Base-by-base conservation (phyloP, 2,113 vertebrate genomes). In the Pycnonotus jocosus region DNA sequence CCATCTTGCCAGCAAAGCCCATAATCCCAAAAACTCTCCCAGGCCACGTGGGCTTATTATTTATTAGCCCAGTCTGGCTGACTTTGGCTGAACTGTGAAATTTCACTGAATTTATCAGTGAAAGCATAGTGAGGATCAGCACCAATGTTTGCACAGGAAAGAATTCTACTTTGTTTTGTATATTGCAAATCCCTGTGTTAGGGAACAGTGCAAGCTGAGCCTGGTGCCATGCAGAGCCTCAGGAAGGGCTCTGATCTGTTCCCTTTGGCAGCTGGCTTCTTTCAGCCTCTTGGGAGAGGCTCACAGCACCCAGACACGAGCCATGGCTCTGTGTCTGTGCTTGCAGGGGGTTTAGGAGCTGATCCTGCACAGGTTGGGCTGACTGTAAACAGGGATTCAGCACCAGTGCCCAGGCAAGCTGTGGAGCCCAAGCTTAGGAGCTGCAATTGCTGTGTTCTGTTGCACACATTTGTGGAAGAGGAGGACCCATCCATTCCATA, bases 81-180 rank as follows among this genome's bases (percentile, higher is more conserved):
- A 35, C 33, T 77, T 53, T 19, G 48, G 27, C 47, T 70, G 38
- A 35, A 33, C 51, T 42, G 51, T 54, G 38, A 44, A 28, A 44
- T 79, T 53, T 53, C 48, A 19, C 38, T 65, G 31, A 15, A 14
- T 68, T 71, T 51, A 6, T 50, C 47, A 15, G 10, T 44, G 48
- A 38, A 47, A 72, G 19, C 0, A 0, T 3, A 22, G 33, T 0
- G 0, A 73, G 61, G 20, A 25, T 56, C 58, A 31, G 27, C 24
- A 28, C 17, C 28, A 57, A 11, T 0, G 1, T 44, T n/a, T 28
- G 8, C n/a, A 9, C 25, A 12, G 35, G 14, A 1, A 0, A 2
- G 33, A 50, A 35, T 17, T 53, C 5, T 33, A 0, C 16, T 61
- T 56, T 28, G 8, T 72, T 28, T 57, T 24, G 16, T 15, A 44